Evolutionary conservation across 2,113 vertebrate genomes (phyloP), one percentile per base, ranked within the genome.

Genomic region (Tauraco erythrolophus): DNA sequence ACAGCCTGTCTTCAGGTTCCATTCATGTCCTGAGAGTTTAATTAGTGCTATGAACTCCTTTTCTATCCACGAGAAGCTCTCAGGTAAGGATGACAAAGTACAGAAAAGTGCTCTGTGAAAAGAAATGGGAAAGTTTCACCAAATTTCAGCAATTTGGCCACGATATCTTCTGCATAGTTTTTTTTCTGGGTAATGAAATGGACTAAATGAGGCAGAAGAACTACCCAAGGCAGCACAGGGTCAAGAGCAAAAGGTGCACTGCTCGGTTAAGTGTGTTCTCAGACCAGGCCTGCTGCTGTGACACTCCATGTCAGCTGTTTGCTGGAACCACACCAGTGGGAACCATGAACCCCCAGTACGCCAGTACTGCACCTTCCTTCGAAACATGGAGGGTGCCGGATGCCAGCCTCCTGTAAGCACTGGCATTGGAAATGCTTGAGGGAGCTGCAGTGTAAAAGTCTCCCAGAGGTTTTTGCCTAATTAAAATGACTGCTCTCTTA

Each of bases 401-500:
- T 66, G 58, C 35, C 51, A 96, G 9, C 19, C 54, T 68, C 71
- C 14, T 50, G 45, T 65, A 72, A 83, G 45, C 37, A n/a, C n/a
- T 78, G 45, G 18, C 30, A 45, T 5, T 88, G 70, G 48, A 87
- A 88, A 93, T 37, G 54, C 74, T 78, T 60, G 51, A 48, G 61
- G 23, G 75, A 83, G 33, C n/a, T 45, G 30, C 21, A 71, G 5
- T 24, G 30, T 60, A 51, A 65, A 75, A 54, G 54, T 68, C 56
- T 81, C 88, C 71, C 60, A 84, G 51, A 54, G 37, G 30, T 60
- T 87, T 95, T 91, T 92, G 66, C 56, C 31, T 87, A 95, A 83
- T 75, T 94, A 89, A 80, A 93, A 89, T 76, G 43, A 75, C 41
- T 92, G 41, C 50, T 96, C 14, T 93, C 33, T 89, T 91, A 94